Base-by-base conservation (phyloP, 2,888 invertebrate genomes). In the Dolichomitus sp. region DNA sequence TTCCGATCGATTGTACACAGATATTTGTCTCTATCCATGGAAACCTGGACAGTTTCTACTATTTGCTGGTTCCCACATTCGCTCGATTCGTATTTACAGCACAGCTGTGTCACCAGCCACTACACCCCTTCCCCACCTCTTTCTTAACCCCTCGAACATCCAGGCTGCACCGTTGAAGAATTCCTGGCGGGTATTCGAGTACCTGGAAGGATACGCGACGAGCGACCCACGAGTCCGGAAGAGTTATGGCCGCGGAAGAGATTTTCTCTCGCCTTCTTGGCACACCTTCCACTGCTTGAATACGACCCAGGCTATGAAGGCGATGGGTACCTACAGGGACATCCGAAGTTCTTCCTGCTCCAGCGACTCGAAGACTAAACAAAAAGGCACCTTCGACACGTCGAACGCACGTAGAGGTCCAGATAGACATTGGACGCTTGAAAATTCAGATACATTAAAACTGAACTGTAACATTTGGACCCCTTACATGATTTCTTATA, bases 181-280 rank as follows among this genome's bases (percentile, higher is more conserved):
- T 65, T 17, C 65, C 54, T 11, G 4, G 45, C 33, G 54, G 33
- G 48, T 37, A 78, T 72, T 77, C 80, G 83, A 37, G 45, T 50
- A 74, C 57, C 50, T 57, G 65, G 63, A 73, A 69, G 61, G 52
- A 52, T 45, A 72, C 61, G 45, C 72, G 75, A 33, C 19, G 17
- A 73, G 63, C 50, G 59, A 69, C 54, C 72, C 80, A 80, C 63
- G 69, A 66, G 59, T 73, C 83, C 80, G 69, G 83, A 83, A 83
- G 83, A 80, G 76, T 83, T 80, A 83, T 74, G 76, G 76, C 59
- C 68, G 68, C 76, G 83, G 77, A 83, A 83, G 73, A 80, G 76
- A 80, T 83, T 80, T 80, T 69, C 73, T 77, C 65, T 77, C 68
- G 52, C 23, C 54, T 40, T 48, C 78, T 42, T 74, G 59, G 65